A percentile compares a stretch with the other conserved stretches of the same genome.
Evolutionary conservation across 2,113 vertebrate species (phyloP).

Genomic region (Leucoraja erinaceus): DNA sequence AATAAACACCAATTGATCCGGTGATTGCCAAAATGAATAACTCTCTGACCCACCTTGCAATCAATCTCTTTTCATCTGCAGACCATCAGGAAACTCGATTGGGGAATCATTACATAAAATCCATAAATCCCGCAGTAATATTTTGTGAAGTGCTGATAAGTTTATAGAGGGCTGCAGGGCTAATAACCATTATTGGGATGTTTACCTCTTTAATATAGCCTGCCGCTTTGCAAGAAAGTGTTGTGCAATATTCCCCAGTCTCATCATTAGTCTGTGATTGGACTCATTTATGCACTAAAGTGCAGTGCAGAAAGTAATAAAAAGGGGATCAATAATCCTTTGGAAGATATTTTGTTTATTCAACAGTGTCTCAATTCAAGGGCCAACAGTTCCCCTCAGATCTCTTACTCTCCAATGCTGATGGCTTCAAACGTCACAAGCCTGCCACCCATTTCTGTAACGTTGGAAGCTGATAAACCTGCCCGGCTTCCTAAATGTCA

Average conservation of each 20-base stretch:
- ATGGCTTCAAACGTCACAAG: background rate
- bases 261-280: background rate
- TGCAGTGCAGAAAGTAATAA: background rate
- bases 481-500: background rate
- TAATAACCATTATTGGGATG: background rate
- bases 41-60: background rate
- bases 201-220: background rate
- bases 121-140: background rate
- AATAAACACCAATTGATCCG: background rate
- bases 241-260: background rate
- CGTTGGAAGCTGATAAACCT: background rate
- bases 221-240: background rate
- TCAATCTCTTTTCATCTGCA: background rate
- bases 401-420: background rate
- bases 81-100: background rate
- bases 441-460: background rate
- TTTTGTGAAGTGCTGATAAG: background rate
- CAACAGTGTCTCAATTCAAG: background rate
- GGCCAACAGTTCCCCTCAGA: background rate
- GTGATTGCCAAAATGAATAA: background rate
- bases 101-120: background rate
- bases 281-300: background rate
- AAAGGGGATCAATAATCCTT: background rate
- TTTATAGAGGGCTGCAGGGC: background rate
- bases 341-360: slow-evolving; percentile 14